Evolutionary conservation across 2,888 invertebrate genomes (phyloP), one percentile per base, ranked within the genome.

Genomic region (Digitonthophagus gazella): DNA sequence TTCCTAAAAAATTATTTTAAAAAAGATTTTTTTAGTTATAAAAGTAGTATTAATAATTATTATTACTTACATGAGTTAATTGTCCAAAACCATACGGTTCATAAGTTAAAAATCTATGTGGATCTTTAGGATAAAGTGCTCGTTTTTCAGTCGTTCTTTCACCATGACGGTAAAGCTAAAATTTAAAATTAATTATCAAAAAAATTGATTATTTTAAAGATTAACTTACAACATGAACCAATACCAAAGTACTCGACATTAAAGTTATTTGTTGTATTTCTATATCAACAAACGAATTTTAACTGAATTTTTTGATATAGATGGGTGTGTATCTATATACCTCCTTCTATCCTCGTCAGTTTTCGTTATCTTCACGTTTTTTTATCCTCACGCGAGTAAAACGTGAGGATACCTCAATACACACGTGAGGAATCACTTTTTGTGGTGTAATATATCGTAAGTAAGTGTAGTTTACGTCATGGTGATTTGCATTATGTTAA

Each of bases 111-210:
- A 6, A 14, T 67, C 28, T 65, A 63, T 67, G 66, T n/a, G 16
- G 20, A 44, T 44, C 28, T 19, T 15, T 61, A 1, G 69, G 69
- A 22, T 67, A 69, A 6, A 64, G 6, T 2, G 56, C 63, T 5
- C 58, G 6, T 6, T 28, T 58, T n/a, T 67, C 64, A 8, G 65
- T 63, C 19, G 67, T 70, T 15, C 67, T 55, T 14, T 64, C 64
- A 16, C 69, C 69, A 16, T 70, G 69, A 15, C 69, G 57, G 18
- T 67, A 58, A 8, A 70, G 16, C 67, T 70, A 15, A n/a, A n/a
- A n/a, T n/a, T n/a, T n/a, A 6, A n/a, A 56, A 64, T 54, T 18
- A 15, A 18, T 44, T 5, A 61, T 14, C 3, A 1, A n/a, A 61
- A 19, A 19, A 18, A 6, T 11, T 8, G 18, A 61, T 16, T 61